Base-by-base conservation (phyloP, 2,797 vertebrate genomes). In the Trematomus bernacchii region DNA sequence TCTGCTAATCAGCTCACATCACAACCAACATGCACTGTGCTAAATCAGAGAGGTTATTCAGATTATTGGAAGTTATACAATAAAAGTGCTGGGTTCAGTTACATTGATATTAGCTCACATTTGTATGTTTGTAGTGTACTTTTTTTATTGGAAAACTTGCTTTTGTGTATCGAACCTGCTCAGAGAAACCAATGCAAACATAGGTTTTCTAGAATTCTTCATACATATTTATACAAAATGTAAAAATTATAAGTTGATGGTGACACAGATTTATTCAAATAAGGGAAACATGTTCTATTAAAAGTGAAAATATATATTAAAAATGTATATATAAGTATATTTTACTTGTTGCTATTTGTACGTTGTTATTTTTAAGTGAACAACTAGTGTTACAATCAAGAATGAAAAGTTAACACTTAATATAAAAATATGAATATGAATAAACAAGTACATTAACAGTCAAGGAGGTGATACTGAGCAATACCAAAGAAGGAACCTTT, bases 1-100 rank as follows among this genome's bases (percentile, higher is more conserved):
- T 72, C 13, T 4, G 47, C 27, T 80, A 80, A 83, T 78, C 82
- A 65, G 76, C 72, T 87, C 71, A 69, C 33, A 73, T 60, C 52
- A 50, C 59, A 68, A 44, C 62, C 47, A 57, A 62, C 14, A 58
- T 21, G 43, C 27, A 52, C 43, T 40, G 44, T 21, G 42, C 40
- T 63, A 43, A 40, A 21, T 58, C 44, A 48, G 46, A 55, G 21
- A 27, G 3, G 2, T 12, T 52, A 46, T 67, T 8, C 6, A 13
- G 18, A 50, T 61, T 4, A 30, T 3, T 1, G 1, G 33, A 37
- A 37, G 9, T 8, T 19, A 27, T 30, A 10, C 59, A 53, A 10
- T 54, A 47, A 68, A 51, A 62, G 40, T 43, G 37, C 4, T 2
- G 37, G 0, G 23, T 27, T 27, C 23, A 61, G 3, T 21, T 14